Evolutionary conservation across 1,140 invertebrate species (phyloP).

Genomic region (Drosophila pallidifrons): DNA sequence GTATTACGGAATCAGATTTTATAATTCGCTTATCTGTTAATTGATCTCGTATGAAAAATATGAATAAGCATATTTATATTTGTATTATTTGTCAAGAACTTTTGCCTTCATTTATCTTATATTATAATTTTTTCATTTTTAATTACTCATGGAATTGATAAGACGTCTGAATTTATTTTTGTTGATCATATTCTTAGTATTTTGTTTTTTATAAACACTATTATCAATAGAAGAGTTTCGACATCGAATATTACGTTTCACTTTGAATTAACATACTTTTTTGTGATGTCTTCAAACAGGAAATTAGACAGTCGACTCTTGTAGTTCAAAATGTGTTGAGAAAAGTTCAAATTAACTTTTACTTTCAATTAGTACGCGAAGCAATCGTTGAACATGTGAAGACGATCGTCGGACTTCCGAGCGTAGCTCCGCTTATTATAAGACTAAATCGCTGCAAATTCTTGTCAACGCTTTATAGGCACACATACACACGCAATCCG

Average conservation of each 20-base stretch:
- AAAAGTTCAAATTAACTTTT: slow-evolving; percentile 5
- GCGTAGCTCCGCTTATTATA: slow-evolving; percentile 49
- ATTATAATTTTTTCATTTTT: not conserved
- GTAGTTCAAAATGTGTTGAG: not conserved
- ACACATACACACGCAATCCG: slow-evolving; percentile 48
- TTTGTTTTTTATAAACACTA: not conserved
- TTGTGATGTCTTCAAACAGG: slow-evolving; percentile 13
- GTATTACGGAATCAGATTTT: not conserved
- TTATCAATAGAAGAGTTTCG: no score
- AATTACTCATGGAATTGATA: no score
- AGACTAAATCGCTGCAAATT: slow-evolving; percentile 79
- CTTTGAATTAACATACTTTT: slow-evolving; percentile 33
- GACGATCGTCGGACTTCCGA: slow-evolving; percentile 20
- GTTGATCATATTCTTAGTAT: not conserved
- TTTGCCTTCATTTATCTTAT: not conserved
- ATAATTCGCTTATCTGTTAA: slow-evolving; percentile 5
- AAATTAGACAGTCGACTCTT: slow-evolving; percentile 13
- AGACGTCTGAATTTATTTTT: not conserved
- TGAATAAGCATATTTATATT: not conserved
- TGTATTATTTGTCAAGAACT: not conserved
- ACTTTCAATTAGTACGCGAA: slow-evolving; percentile 9
- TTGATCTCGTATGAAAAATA: slow-evolving; percentile 2
- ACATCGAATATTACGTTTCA: not conserved
- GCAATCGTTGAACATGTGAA: not conserved
- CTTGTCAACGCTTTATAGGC: slow-evolving; percentile 69